A percentile compares a stretch with the other conserved stretches of the same genome.
Conservation (phyloP, 1,140 invertebrate species). For the Galleria mellonella region DNA sequence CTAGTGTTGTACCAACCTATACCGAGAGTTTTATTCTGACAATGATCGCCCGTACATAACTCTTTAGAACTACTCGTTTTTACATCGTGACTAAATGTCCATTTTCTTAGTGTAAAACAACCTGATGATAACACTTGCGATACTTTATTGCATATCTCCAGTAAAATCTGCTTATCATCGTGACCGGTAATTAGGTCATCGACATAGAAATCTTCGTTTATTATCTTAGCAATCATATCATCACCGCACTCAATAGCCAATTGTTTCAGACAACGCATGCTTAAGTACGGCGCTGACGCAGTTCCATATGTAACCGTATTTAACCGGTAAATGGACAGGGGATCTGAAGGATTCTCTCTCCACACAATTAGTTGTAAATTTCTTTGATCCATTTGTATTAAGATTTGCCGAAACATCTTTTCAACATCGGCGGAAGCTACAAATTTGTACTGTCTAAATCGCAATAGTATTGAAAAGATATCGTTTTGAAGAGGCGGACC, state of each 20-base stretch:
- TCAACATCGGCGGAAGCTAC: slow-evolving; percentile 13
- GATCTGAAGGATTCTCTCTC: slow-evolving; percentile 1
- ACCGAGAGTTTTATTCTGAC: slow-evolving; percentile 3
- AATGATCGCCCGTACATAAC: slow-evolving; percentile 11
- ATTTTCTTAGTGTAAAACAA: slow-evolving; percentile 20
- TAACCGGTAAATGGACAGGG: slow-evolving; percentile 1
- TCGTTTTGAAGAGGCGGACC: slow-evolving; percentile 48
- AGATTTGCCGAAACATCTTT: slow-evolving; percentile 15
- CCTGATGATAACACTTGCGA: slow-evolving; percentile 13
- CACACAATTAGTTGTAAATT: slow-evolving; percentile 9
- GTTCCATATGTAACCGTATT: slow-evolving; percentile 13
- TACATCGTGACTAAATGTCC: slow-evolving; percentile 16
- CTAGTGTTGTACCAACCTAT: not conserved
- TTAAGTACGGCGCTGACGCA: slow-evolving; percentile 18
- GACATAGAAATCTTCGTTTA: slow-evolving; percentile 13
- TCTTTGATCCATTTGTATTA: not conserved
- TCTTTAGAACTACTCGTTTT: slow-evolving; percentile 1
- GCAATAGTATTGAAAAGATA: slow-evolving; percentile 23
- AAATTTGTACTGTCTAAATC: slow-evolving; percentile 15
- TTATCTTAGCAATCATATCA: slow-evolving; percentile 1
- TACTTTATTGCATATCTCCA: slow-evolving; percentile 14
- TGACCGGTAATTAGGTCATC: slow-evolving; percentile 18
- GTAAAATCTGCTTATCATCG: slow-evolving; percentile 13
- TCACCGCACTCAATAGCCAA: slow-evolving; percentile 15
- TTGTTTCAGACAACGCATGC: slow-evolving; percentile 19